These are phyloP conservation scores for Willisornis vidua DNA, from an alignment of 2,113 vertebrate species.

Conservation along the genomic window DNA sequence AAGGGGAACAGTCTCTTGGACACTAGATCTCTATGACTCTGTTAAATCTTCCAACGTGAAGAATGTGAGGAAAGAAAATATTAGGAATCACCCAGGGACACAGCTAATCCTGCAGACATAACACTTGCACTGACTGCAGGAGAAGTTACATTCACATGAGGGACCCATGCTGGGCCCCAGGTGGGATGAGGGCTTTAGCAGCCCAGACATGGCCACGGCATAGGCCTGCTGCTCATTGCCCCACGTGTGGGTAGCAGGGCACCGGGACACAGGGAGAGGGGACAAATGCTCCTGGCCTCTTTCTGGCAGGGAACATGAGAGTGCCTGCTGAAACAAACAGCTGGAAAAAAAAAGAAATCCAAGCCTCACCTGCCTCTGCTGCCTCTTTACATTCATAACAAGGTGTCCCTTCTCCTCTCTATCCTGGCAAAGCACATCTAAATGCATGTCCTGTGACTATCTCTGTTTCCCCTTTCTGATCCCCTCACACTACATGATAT, in stretches of 20 bases:
- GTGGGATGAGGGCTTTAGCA: background rate
- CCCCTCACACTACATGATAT: rapidly evolving
- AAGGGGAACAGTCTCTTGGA: slow-evolving; percentile 28
- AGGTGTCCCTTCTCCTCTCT: background rate
- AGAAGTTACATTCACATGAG: background rate
- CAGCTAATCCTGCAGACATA: slow-evolving; percentile 27
- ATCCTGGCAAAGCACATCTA: background rate
- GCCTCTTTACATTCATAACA: background rate
- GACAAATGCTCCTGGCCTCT: background rate
- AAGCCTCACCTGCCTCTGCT: rapidly evolving
- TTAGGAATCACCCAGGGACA: slow-evolving; percentile 32
- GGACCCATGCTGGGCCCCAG: background rate
- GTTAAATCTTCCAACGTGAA: slow-evolving; percentile 49
- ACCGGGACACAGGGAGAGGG: background rate
- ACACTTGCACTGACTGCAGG: background rate
- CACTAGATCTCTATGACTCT: slow-evolving; percentile 42
- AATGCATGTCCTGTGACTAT: background rate
- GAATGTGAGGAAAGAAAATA: slow-evolving; percentile 55
- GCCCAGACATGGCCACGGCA: rapidly evolving
- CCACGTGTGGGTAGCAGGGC: rapidly evolving
- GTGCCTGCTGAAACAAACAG: background rate
- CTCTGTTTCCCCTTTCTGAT: background rate
- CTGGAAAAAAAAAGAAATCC: background rate
- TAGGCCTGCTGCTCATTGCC: background rate
- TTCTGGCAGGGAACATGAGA: background rate